Base-by-base conservation (phyloP, 92 coral and sea anemone species). In the Diadumene lineata region DNA sequence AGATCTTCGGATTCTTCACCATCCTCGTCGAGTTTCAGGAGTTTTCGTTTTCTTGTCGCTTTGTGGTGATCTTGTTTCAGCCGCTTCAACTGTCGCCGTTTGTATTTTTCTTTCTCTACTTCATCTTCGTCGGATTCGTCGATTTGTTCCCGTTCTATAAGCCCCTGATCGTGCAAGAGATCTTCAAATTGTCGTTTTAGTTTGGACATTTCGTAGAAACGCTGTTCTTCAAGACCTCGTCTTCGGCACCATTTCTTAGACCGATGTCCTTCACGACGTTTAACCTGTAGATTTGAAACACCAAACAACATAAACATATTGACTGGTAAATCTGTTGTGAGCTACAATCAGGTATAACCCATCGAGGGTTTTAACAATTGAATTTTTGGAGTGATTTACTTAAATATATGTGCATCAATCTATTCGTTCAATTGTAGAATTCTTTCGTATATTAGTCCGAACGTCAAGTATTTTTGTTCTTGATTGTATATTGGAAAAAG, bases 201-300 rank as follows among this genome's bases (percentile, higher is more conserved):
- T 70, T 94, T 94, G 11, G 97, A 77, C 89, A 94, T 89, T 58
- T 94, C 98, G 68, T 94, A 94, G 70, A 94, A 94, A 10, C 98
- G 85, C 81, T 94, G 98, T 32, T 94, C 97, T 58, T 94, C 98
- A 10, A 94, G 86, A 55, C 96, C 97, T 64, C 97, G 80, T 66
- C 97, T 83, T 48, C 76, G 83, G 79, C 98, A 94, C 98, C 98
- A 94, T 68, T 94, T 92, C 23, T 89, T 87, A 22, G 97, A 88
- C 25, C 81, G 73, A 13, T 92, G 81, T 26, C 97, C 84, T 21
- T 89, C 88, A 17, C 88, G 93, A 66, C 98, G 80, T 68, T 94
- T 94, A 13, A 86, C 85, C 92, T 86, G 32, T 32, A 51, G 33
- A 22, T 58, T 21, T 53, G 26, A 25, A 69, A 56, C 19, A 43